A percentile compares a stretch with the other conserved stretches of the same genome.
phyloP scores from a whole-genome alignment of 2,797 vertebrate genomes.

The Tarsius wallacei region DNA sequence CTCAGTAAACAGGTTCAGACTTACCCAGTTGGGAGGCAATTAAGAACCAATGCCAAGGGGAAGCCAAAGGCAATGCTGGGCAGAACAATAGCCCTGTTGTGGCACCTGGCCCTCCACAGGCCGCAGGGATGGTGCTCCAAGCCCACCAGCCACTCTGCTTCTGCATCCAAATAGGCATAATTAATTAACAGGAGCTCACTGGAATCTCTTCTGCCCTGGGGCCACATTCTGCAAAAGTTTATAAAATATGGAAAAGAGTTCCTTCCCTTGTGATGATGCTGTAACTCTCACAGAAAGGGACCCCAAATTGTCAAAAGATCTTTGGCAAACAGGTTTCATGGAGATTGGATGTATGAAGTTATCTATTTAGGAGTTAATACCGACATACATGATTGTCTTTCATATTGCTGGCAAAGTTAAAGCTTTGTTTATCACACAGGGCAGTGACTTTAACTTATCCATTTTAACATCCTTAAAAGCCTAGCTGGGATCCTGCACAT shows the following conservation, averaged over 20 bases:
- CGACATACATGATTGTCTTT: slow-evolving; percentile 17
- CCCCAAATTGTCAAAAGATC: not conserved
- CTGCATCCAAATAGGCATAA: not conserved
- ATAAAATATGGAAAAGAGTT: slow-evolving; percentile 54
- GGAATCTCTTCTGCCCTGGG: slow-evolving; percentile 38
- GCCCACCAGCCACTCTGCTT: not conserved
- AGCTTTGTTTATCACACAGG: not conserved
- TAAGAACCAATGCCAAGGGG: slow-evolving; percentile 65
- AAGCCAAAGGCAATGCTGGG: slow-evolving; percentile 34
- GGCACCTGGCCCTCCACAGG: not conserved
- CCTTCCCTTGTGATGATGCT: not conserved
- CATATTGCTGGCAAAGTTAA: not conserved
- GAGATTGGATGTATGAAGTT: not conserved
- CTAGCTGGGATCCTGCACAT: not conserved
- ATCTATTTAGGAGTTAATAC: not conserved
- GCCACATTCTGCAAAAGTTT: not conserved
- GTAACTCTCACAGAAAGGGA: slow-evolving; percentile 2
- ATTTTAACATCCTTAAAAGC: not conserved
- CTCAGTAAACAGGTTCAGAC: slow-evolving; percentile 76
- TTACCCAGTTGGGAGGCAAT: slow-evolving; percentile 66
- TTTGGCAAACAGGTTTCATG: not conserved
- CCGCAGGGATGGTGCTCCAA: not conserved
- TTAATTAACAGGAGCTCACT: slow-evolving; percentile 61
- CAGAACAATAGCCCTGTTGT: slow-evolving; percentile 47
- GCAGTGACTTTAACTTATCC: not conserved